Evolutionary conservation across 2,797 vertebrate genomes (phyloP), one percentile per base, ranked within the genome.

Genomic region (Astyanax mexicanus): DNA sequence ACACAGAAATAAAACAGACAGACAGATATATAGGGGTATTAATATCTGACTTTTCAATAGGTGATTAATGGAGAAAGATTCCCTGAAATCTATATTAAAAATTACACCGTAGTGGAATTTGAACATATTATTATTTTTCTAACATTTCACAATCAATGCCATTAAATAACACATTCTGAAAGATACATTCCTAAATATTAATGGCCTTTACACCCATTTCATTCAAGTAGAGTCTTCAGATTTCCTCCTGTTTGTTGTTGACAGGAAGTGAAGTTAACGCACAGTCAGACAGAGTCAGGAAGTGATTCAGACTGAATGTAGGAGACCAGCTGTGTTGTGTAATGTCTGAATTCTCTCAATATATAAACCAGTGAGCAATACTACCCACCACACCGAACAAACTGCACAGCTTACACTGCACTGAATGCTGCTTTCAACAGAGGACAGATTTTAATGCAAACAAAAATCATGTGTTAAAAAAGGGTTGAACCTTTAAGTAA

Each of bases 281-380:
- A 40, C 19, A 42, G 6, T 12, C 40, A 45, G 38, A 64, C n/a
- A 4, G 10, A 27, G 38, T 57, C 54, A 45, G 61, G 13, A 25
- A 44, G 40, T 65, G 38, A 65, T 17, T 65, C 61, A 44, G 55
- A 6, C 6, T 35, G 8, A 25, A 58, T 23, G 38, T 64, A 27
- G 52, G 54, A 32, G 54, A 25, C 29, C 29, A 60, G 55, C 55
- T 60, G 29, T 60, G 55, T 29, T 35, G 55, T 37, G 29, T 21
- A 35, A n/a, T 60, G 55, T 35, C 29, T 60, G 19, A 57, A 60
- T 35, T 35, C 55, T 17, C 29, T 10, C 29, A 9, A 29, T n/a
- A 29, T 5, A 27, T 15, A 7, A 57, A 6, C 54, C 25, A 29
- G 25, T 29, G 25, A 57, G 54, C 29, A 32, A 17, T 17, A 13